Conservation (phyloP, 2,113 vertebrate genomes). For the Bujurquina vittata region DNA sequence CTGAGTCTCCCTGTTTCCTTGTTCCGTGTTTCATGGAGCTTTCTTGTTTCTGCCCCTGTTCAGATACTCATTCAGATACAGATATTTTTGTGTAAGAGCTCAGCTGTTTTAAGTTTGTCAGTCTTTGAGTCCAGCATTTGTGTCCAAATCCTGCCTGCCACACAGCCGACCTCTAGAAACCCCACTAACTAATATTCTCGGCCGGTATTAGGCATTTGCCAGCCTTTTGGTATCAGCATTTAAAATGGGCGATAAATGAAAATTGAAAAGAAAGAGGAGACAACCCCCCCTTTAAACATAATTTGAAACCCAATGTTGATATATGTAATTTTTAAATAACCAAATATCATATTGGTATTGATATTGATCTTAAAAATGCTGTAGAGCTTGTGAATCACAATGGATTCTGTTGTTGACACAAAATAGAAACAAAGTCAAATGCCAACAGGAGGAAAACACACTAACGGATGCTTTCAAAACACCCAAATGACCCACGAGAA, state of each 20-base stretch:
- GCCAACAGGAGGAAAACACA: background rate
- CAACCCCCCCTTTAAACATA: background rate
- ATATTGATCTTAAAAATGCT: too few species aligned
- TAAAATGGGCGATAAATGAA: background rate
- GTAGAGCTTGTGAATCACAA: background rate
- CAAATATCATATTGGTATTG: background rate
- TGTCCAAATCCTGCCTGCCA: too few species aligned
- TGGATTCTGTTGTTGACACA: background rate
- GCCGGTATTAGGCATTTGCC: background rate
- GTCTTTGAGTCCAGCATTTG: too few species aligned
- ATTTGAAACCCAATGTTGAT: background rate
- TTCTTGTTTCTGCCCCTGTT: too few species aligned
- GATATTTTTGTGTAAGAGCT: too few species aligned
- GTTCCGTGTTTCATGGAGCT: too few species aligned
- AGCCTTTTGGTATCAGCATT: background rate
- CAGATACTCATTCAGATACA: too few species aligned
- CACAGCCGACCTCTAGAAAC: background rate
- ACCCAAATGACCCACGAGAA: background rate
- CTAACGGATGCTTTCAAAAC: background rate
- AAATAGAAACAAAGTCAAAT: background rate
- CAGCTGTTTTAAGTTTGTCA: too few species aligned
- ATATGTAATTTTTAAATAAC: background rate
- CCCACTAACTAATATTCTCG: background rate
- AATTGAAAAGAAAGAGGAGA: background rate
- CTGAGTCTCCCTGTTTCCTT: too few species aligned